Evolutionary conservation across 2,888 invertebrate species (phyloP).

Genomic region (Cephonodes hylas): DNA sequence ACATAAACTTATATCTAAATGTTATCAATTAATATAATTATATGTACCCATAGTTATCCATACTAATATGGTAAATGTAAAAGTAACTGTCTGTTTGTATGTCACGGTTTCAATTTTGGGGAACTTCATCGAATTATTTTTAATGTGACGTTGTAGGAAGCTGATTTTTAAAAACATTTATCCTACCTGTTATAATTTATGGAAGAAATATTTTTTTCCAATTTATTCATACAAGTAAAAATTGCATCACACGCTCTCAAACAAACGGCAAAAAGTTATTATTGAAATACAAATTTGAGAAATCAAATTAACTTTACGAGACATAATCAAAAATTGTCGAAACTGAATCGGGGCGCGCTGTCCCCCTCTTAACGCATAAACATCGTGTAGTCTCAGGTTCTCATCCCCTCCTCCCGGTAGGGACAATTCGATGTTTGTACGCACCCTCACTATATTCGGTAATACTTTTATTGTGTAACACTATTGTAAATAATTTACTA

Average conservation of each 20-base stretch:
- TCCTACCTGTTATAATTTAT: too few relatives aligned
- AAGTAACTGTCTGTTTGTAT: too few relatives aligned
- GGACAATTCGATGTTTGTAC: conserved; percentile 24
- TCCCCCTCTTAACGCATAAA: not conserved
- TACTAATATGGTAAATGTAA: too few relatives aligned
- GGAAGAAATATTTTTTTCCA: too few relatives aligned
- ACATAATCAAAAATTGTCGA: not conserved
- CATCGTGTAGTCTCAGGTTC: not conserved
- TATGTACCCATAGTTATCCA: too few relatives aligned
- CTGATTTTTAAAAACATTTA: too few relatives aligned
- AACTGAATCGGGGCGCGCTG: conserved; percentile 11
- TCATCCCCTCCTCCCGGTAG: not conserved
- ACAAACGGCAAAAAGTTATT: not conserved
- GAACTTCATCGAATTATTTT: too few relatives aligned
- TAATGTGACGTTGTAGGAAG: too few relatives aligned
- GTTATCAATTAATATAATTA: too few relatives aligned
- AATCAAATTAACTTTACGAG: not conserved
- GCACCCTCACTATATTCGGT: conserved; percentile 33
- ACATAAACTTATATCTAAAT: too few relatives aligned
- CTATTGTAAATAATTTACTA: not conserved
- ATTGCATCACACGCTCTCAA: not conserved
- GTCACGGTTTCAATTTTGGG: too few relatives aligned
- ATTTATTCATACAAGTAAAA: too few relatives aligned
- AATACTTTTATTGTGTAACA: conserved; percentile 8
- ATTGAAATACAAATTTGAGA: not conserved